A percentile compares a stretch with the other conserved stretches of the same genome.
Evolutionary conservation across 2,888 invertebrate genomes (phyloP).

Genomic region (Rotaria socialis): DNA sequence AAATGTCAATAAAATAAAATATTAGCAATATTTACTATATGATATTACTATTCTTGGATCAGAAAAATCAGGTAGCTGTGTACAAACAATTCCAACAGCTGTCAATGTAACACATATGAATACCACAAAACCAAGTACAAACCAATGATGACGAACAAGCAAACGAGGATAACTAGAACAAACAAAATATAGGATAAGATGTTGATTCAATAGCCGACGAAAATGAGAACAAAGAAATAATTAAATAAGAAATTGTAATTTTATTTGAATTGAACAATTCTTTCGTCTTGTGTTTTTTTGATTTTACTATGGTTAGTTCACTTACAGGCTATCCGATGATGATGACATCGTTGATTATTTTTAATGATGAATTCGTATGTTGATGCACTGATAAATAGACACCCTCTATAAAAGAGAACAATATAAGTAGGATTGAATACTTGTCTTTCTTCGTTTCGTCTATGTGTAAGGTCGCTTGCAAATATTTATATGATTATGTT

Average conservation of each 20-base stretch:
- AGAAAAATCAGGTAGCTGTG: neutral
- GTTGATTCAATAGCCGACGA: too few species aligned
- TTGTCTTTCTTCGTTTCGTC: neutral
- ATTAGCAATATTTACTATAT: too few species aligned
- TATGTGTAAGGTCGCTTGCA: neutral
- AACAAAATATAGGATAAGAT: neutral
- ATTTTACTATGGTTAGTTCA: neutral
- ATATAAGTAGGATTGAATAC: neutral
- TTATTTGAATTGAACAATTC: neutral
- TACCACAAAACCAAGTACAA: neutral
- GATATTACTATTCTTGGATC: slow-evolving; percentile 24
- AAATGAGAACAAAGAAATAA: neutral
- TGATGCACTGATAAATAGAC: neutral
- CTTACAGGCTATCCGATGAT: neutral
- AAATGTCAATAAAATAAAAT: too few species aligned
- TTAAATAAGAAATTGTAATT: neutral
- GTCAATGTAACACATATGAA: neutral
- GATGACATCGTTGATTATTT: neutral
- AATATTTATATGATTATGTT: neutral
- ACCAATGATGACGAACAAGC: slow-evolving; percentile 41
- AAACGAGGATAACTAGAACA: slow-evolving; percentile 39
- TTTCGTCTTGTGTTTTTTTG: neutral
- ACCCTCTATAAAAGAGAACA: neutral
- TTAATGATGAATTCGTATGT: neutral
- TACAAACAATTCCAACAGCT: neutral